These are phyloP conservation scores for Heliangelus exortis DNA, from an alignment of 2,797 vertebrate genomes.

Conservation along the genomic window DNA sequence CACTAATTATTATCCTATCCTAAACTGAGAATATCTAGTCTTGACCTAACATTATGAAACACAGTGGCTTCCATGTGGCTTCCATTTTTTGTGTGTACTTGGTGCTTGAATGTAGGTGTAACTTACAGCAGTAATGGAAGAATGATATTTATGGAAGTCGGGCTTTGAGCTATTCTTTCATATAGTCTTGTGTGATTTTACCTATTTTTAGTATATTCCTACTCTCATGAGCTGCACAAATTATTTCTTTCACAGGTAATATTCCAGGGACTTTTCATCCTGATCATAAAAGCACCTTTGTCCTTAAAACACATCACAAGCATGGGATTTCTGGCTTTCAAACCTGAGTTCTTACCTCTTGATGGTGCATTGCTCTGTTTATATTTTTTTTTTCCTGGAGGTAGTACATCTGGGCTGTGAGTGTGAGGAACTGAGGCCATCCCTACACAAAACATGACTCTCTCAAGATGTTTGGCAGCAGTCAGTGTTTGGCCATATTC, in stretches of 20 bases:
- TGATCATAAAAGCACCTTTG: not conserved
- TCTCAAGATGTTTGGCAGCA: constrained; percentile 26
- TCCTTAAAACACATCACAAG: not conserved
- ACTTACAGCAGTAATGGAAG: not conserved
- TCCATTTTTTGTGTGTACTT: not conserved
- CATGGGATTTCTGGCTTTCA: constrained; percentile 31
- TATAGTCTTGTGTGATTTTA: not conserved
- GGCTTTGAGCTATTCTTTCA: not conserved
- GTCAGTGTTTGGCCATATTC: not conserved
- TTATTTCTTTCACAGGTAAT: constrained; percentile 5
- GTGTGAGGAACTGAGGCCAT: constrained; percentile 52
- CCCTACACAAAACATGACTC: constrained; percentile 20
- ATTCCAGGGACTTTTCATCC: not conserved
- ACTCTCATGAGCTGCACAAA: not conserved
- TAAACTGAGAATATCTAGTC: not conserved
- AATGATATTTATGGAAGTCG: not conserved
- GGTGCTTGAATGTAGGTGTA: not conserved
- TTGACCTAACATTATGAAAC: not conserved
- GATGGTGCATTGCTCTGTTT: constrained; percentile 10
- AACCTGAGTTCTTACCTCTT: not conserved
- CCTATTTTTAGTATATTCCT: not conserved
- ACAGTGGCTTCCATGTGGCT: not conserved
- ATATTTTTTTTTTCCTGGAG: constrained; percentile 32
- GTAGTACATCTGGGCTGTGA: constrained; percentile 31
- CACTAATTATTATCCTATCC: not conserved